Conservation (phyloP, 2,797 vertebrate genomes). For the Acanthiza pusilla region DNA sequence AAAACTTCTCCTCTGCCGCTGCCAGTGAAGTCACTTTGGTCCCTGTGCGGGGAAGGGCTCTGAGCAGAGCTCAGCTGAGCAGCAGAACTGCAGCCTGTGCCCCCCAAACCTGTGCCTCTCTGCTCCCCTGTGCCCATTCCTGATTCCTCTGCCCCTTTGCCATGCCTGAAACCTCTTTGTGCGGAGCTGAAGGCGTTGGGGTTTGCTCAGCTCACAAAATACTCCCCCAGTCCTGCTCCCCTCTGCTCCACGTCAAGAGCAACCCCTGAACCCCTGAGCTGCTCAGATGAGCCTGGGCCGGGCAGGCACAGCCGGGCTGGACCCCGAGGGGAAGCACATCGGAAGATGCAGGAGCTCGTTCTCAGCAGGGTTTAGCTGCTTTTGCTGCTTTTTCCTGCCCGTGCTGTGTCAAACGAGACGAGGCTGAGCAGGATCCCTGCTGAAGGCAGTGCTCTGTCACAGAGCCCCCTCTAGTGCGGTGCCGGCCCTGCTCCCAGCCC, state of each 20-base stretch:
- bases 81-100: not conserved
- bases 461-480: constrained; percentile 65
- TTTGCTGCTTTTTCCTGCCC: too few relatives aligned
- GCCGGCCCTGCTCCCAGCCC: not conserved
- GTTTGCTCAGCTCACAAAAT: not conserved
- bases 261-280: too few relatives aligned
- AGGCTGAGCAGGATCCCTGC: too few relatives aligned
- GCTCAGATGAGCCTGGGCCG: too few relatives aligned
- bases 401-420: too few relatives aligned
- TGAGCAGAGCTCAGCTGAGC: not conserved
- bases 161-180: not conserved
- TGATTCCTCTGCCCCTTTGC: not conserved
- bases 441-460: not conserved
- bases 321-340: too few relatives aligned
- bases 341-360: too few relatives aligned
- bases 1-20: not conserved
- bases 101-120: not conserved
- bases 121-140: not conserved
- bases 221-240: not conserved
- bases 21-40: not conserved
- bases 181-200: not conserved
- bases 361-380: too few relatives aligned
- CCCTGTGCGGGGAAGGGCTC: not conserved
- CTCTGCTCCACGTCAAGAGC: too few relatives aligned
- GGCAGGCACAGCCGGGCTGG: too few relatives aligned